Percentiles rank a stretch among this genome's conserved stretches.
Evolutionary conservation across 1,140 invertebrate species (phyloP).

Genomic region (Leptoteleia sp.): DNA sequence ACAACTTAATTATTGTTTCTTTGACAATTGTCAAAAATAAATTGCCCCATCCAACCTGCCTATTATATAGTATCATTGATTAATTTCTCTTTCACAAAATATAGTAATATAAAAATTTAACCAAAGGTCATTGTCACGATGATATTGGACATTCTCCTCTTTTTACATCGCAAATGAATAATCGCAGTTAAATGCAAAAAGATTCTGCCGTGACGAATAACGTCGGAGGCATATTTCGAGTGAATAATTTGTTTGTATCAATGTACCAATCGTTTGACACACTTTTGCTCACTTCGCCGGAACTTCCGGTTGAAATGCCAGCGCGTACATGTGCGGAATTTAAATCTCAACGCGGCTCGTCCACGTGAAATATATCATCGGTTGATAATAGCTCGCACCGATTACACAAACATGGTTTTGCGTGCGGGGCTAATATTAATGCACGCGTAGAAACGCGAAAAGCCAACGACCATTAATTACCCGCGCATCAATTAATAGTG

Average conservation of each 20-base stretch:
- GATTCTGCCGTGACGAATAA: conserved; percentile 5
- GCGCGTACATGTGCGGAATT: conserved; percentile 49
- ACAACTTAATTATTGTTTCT: too few relatives aligned
- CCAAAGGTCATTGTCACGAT: too few relatives aligned
- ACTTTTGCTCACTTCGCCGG: conserved; percentile 28
- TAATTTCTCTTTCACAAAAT: too few relatives aligned
- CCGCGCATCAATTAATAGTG: conserved; percentile 56
- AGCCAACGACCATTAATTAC: conserved; percentile 55
- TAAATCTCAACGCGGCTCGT: conserved; percentile 41
- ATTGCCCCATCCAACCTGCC: too few relatives aligned
- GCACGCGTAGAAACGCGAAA: conserved; percentile 42
- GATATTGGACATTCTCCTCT: too few relatives aligned
- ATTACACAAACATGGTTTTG: conserved; percentile 14
- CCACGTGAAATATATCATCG: conserved; percentile 55
- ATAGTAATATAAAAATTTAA: too few relatives aligned
- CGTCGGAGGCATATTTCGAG: conserved; percentile 26
- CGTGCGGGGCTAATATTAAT: conserved; percentile 30
- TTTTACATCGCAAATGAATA: too few relatives aligned
- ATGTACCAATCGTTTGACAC: conserved; percentile 24
- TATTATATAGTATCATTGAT: too few relatives aligned
- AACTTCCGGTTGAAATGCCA: conserved; percentile 50
- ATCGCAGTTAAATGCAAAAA: too few relatives aligned
- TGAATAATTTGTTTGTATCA: conserved; percentile 46
- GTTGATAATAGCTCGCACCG: conserved; percentile 33
- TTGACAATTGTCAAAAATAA: too few relatives aligned